These are phyloP conservation scores for Desoria tigrina DNA, from an alignment of 2,888 invertebrate species.

Conservation along the genomic window DNA sequence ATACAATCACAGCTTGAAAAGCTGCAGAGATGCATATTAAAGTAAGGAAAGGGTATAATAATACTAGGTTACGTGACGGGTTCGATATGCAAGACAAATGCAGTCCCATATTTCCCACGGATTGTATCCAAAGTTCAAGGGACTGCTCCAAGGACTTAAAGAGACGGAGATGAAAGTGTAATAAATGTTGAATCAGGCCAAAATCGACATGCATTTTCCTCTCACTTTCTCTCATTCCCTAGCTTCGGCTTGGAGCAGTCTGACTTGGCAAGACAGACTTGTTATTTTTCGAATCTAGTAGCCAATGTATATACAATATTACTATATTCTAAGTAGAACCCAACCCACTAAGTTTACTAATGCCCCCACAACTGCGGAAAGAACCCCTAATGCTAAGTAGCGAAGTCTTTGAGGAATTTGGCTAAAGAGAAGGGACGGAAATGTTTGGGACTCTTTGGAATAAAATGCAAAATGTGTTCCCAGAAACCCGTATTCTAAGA, in stretches of 20 bases:
- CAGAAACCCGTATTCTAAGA: neutral
- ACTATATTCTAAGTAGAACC: neutral
- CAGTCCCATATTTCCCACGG: conserved; percentile 7
- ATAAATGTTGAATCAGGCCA: conserved; percentile 15
- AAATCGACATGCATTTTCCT: conserved; percentile 11
- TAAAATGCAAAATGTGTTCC: conserved; percentile 6
- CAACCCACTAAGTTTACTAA: too few relatives aligned
- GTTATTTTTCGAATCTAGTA: neutral
- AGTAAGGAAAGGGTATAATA: too few relatives aligned
- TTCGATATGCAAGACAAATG: conserved; percentile 13
- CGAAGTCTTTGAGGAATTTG: neutral
- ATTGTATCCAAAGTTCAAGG: conserved; percentile 5
- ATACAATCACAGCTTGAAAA: too few relatives aligned
- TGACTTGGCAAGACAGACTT: neutral
- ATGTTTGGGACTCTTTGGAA: neutral
- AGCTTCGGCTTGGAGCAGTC: too few relatives aligned
- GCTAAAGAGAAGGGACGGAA: neutral
- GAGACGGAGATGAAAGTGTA: conserved; percentile 4
- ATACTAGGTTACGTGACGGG: too few relatives aligned
- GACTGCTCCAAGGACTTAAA: conserved; percentile 11
- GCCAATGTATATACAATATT: neutral
- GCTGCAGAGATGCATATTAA: too few relatives aligned
- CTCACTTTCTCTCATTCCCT: neutral
- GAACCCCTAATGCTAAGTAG: neutral
- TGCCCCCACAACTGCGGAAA: neutral